Evolutionary conservation across 2,797 vertebrate species (phyloP).

Genomic region (Florisuga fusca): DNA sequence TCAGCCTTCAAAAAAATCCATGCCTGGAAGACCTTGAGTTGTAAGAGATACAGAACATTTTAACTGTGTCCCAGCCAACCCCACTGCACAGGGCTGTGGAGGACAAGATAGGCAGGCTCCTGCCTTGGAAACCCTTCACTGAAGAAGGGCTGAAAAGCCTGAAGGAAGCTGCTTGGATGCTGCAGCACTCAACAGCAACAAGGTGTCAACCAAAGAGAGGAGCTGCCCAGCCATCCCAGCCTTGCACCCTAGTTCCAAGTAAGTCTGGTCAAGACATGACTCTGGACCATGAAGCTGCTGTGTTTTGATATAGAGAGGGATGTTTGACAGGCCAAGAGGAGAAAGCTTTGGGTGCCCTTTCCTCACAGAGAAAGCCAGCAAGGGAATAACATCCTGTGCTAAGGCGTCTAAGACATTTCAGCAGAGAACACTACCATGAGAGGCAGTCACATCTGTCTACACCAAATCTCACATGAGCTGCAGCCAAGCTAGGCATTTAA

Average conservation of each 20-base stretch:
- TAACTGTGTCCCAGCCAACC: background rate
- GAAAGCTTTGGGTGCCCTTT: background rate
- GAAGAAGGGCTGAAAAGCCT: background rate
- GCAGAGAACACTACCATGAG: background rate
- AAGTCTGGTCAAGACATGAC: background rate
- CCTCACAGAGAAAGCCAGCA: background rate
- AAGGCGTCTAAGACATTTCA: background rate
- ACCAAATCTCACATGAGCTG: background rate
- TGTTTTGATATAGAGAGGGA: background rate
- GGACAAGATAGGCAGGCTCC: background rate
- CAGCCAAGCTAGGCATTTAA: background rate
- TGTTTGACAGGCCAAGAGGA: background rate
- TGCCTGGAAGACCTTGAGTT: background rate
- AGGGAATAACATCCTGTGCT: background rate
- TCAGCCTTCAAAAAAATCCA: conserved; percentile 16
- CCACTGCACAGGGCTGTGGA: background rate
- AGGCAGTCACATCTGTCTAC: background rate
- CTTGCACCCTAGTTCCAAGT: background rate
- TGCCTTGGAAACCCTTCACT: background rate
- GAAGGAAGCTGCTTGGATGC: background rate
- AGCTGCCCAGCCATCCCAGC: background rate
- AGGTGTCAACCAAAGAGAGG: background rate
- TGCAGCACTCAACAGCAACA: background rate
- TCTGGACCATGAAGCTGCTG: background rate
- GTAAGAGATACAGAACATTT: conserved; percentile 33